Evolutionary conservation across 2,797 vertebrate species (phyloP), one percentile per base, ranked within the genome.

Genomic region (Schizothorax lantsangensis): DNA sequence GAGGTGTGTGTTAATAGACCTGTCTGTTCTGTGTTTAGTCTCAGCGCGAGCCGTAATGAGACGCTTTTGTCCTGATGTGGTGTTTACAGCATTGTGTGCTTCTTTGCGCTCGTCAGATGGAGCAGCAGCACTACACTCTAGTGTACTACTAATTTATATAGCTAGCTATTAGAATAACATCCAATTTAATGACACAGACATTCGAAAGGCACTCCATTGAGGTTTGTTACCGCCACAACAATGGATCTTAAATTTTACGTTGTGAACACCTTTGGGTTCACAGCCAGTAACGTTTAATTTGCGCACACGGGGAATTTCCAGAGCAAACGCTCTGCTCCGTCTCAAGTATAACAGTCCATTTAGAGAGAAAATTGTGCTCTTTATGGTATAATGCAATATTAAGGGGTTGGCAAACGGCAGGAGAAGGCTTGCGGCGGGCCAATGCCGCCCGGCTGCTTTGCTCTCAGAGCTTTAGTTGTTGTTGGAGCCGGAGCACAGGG

Each of bases 361-460:
- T 85, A 52, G 47, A 85, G 47, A 79, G 52, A 62, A 79, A 85
- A 45, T 12, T 5, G 2, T 40, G 47, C 74, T 59, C 66, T 80
- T 80, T 80, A 59, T 72, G 77, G 64, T 72, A 71, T 72, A 79
- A 72, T 43, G 33, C 62, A 79, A 26, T 33, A 85, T 85, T 72
- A 62, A 62, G 52, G 66, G 47, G 66, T 79, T 85, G 77, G 84
- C 64, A 71, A 14, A 17, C 19, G 2, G 15, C 6, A 21, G 45
- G 47, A 45, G 17, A 71, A 14, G 2, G 47, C 84, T 79, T 79
- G 9, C 17, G 47, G 62, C 47, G 4, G n/a, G 47, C 73, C 2
- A 45, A 52, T 68, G 62, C 43, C 6, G 57, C 43, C 59, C 33
- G 74, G 75, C 75, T 79, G 84, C 49, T 57, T 79, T 59, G 36